Conservation (phyloP, 2,888 invertebrate genomes). For the Clitarchus hookeri region DNA sequence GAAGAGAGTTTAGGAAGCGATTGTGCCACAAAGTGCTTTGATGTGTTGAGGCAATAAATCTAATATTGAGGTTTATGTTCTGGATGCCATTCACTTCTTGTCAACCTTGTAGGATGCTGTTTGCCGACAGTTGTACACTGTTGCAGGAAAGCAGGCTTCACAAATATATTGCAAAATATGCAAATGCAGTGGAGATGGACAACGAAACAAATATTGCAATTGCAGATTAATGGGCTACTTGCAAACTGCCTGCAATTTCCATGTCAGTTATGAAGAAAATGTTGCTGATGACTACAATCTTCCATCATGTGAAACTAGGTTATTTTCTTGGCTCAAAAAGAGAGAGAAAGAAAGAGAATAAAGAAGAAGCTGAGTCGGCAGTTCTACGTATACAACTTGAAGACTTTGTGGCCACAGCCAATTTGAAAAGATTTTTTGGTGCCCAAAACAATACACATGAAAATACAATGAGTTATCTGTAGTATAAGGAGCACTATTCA, state of each 20-base stretch:
- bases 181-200: background rate
- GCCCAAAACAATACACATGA: background rate
- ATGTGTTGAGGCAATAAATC: background rate
- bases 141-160: background rate
- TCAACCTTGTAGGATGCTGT: background rate
- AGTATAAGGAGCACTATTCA: background rate
- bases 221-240: background rate
- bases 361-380: background rate
- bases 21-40: background rate
- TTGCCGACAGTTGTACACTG: background rate
- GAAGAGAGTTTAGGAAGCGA: background rate
- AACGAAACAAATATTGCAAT: background rate
- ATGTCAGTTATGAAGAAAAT: background rate
- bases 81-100: background rate
- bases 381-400: background rate
- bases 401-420: background rate
- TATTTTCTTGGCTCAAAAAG: background rate
- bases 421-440: background rate
- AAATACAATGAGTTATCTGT: background rate
- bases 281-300: background rate
- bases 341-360: background rate
- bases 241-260: background rate
- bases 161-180: background rate
- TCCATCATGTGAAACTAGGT: background rate
- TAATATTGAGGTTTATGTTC: background rate